phyloP scores from a whole-genome alignment of 2,888 invertebrate genomes.

The Nomada ferruginata region DNA sequence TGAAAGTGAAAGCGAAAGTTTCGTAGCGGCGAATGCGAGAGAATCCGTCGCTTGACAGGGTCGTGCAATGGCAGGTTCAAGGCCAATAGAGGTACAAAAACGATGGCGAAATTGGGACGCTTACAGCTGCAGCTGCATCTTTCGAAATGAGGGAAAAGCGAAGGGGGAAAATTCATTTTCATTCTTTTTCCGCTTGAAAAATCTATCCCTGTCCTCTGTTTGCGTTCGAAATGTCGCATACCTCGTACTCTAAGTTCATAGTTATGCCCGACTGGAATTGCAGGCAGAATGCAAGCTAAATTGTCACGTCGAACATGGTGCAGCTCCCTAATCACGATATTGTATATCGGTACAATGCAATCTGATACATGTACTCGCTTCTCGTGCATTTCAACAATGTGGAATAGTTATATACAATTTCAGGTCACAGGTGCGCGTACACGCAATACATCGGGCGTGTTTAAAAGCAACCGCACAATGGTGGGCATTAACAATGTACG shows the following conservation, averaged over 20 bases:
- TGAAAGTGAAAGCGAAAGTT: slow-evolving; percentile 68
- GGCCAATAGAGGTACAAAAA: slow-evolving; percentile 47
- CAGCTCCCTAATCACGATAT: slow-evolving; percentile 9
- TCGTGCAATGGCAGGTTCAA: slow-evolving; percentile 67
- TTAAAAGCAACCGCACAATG: background rate
- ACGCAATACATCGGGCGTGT: background rate
- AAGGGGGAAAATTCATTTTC: no score
- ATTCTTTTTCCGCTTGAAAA: no score
- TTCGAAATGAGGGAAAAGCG: background rate
- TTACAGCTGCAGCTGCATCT: slow-evolving; percentile 27
- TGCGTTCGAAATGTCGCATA: background rate
- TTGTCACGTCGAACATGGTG: background rate
- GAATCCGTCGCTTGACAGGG: slow-evolving; percentile 54
- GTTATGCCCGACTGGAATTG: background rate
- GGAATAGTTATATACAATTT: background rate
- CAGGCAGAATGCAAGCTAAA: background rate
- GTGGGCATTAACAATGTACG: slow-evolving; percentile 3
- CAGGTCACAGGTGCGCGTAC: background rate
- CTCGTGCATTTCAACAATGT: background rate
- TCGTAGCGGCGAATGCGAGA: slow-evolving; percentile 51
- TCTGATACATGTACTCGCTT: background rate
- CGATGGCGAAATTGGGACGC: slow-evolving; percentile 28
- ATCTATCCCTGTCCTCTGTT: no score
- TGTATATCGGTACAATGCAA: background rate
- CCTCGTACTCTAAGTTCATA: background rate